These are phyloP conservation scores for Rhabditoides inermis DNA, from an alignment of 2,888 invertebrate species.

Conservation along the genomic window DNA sequence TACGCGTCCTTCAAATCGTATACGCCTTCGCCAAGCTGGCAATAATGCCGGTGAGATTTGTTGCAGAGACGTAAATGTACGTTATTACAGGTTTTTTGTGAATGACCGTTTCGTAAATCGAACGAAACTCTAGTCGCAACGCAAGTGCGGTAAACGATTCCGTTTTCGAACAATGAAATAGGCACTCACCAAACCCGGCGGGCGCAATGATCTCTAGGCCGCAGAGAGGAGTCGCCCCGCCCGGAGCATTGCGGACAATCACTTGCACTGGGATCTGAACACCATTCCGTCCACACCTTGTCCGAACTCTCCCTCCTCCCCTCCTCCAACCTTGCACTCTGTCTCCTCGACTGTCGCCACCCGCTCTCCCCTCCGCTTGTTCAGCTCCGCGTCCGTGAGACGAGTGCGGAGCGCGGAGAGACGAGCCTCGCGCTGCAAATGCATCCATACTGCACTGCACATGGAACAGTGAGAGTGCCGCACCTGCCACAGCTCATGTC, in stretches of 20 bases:
- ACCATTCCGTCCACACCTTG: not conserved
- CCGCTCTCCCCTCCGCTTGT: constrained; percentile 9
- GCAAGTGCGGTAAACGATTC: not conserved
- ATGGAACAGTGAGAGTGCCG: no score
- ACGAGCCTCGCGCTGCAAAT: no score
- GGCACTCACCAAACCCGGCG: constrained; percentile 17
- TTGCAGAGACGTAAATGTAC: no score
- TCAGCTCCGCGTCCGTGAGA: constrained; percentile 9
- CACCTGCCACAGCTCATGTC: no score
- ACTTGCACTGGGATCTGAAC: constrained; percentile 16
- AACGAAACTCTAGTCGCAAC: no score
- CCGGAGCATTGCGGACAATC: constrained; percentile 14
- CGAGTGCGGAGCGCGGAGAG: no score
- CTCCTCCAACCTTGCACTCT: constrained; percentile 11
- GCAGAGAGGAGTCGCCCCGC: constrained; percentile 11
- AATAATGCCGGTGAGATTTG: no score
- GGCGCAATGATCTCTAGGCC: constrained; percentile 29
- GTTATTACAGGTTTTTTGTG: no score
- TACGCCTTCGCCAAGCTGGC: not conserved
- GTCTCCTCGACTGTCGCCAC: constrained; percentile 15
- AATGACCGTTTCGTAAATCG: no score
- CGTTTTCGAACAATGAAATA: not conserved
- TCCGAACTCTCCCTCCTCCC: not conserved
- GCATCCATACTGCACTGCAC: no score
- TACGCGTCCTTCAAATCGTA: not conserved